Conservation (phyloP, 2,797 vertebrate species). For the Pyrocephalus nanus region DNA sequence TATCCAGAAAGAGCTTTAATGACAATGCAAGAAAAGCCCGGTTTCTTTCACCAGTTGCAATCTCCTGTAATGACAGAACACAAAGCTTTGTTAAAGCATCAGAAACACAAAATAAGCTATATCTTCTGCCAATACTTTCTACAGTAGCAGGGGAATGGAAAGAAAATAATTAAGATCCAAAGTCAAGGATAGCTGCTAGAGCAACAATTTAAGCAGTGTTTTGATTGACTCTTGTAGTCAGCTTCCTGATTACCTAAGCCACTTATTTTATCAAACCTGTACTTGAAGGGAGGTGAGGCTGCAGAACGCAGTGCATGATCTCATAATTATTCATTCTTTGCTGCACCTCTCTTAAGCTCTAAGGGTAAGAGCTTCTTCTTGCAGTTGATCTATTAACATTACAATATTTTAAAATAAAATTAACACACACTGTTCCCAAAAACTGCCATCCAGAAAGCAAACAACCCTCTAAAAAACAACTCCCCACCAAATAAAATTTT, state of each 20-base stretch:
- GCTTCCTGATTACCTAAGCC: neutral
- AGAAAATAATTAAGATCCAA: neutral
- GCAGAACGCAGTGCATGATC: neutral
- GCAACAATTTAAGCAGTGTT: neutral
- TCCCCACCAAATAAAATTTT: neutral
- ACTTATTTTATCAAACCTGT: neutral
- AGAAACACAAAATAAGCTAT: neutral
- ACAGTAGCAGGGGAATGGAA: neutral
- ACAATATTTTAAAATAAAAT: neutral
- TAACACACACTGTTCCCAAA: fast-evolving
- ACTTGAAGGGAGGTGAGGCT: neutral
- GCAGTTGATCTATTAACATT: neutral
- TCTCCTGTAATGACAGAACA: neutral
- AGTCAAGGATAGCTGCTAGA: neutral
- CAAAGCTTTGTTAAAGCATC: neutral
- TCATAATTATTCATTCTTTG: neutral
- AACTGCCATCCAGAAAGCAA: neutral
- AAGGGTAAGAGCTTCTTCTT: neutral
- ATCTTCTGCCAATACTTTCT: neutral
- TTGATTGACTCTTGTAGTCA: neutral
- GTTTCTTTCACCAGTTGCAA: neutral
- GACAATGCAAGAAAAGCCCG: neutral
- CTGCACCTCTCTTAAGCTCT: neutral
- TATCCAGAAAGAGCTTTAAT: neutral
- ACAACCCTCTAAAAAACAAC: neutral